Evolutionary conservation across 2,113 vertebrate genomes (phyloP).

Genomic region (Cyrtonyx montezumae): DNA sequence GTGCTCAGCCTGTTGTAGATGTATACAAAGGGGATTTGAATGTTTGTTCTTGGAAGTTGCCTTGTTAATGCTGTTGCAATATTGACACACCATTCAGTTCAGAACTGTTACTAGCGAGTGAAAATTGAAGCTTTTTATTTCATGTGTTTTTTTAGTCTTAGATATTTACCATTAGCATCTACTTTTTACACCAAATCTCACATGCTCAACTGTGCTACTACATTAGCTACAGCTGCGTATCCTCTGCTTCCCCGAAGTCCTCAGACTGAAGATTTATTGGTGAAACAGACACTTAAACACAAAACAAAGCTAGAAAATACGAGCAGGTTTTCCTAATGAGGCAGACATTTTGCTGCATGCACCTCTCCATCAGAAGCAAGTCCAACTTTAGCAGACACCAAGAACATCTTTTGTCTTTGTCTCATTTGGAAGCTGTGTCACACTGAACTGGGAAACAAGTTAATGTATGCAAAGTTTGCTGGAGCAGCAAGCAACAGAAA

Average conservation of each 20-base stretch:
- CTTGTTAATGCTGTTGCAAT: background rate
- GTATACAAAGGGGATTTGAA: background rate
- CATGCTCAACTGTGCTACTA: background rate
- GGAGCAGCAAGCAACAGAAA: background rate
- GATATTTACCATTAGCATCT: background rate
- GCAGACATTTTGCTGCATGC: background rate
- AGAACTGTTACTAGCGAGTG: background rate
- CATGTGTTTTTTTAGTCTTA: background rate
- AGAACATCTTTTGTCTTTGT: slow-evolving; percentile 36
- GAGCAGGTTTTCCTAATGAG: slow-evolving; percentile 4
- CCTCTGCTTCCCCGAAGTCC: background rate
- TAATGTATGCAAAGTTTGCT: slow-evolving; percentile 23
- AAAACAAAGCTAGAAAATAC: background rate
- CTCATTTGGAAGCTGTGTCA: background rate
- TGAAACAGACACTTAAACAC: background rate
- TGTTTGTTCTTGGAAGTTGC: background rate
- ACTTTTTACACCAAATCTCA: background rate
- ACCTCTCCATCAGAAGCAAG: slow-evolving; percentile 3
- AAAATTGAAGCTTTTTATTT: slow-evolving; percentile 13
- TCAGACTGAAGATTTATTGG: background rate
- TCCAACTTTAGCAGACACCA: slow-evolving; percentile 24
- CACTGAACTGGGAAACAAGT: background rate
- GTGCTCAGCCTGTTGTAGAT: background rate
- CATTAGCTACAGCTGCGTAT: slow-evolving; percentile 9
- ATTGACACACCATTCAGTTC: background rate